A percentile compares a stretch with the other conserved stretches of the same genome.
Evolutionary conservation across 2,888 invertebrate species (phyloP).

Genomic region (Cerastis leucographa): DNA sequence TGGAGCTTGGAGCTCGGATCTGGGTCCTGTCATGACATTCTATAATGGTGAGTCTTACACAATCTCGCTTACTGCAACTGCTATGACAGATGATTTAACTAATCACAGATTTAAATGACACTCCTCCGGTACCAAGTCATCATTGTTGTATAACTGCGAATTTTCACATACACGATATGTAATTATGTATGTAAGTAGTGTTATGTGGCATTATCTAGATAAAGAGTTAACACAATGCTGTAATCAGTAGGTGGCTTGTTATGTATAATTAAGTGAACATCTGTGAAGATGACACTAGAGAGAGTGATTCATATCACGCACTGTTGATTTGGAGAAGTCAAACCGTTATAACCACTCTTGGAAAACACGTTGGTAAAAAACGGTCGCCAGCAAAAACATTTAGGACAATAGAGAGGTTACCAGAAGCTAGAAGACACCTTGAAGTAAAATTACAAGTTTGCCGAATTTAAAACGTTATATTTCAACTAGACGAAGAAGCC

Average conservation of each 20-base stretch:
- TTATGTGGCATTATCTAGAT: constrained; percentile 26
- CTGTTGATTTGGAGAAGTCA: no score
- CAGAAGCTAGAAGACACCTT: background rate
- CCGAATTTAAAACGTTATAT: background rate
- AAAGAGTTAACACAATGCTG: constrained; percentile 6
- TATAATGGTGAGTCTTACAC: background rate
- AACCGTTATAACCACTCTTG: background rate
- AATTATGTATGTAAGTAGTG: constrained; percentile 18
- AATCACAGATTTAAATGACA: background rate
- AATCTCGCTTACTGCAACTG: background rate
- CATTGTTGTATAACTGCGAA: constrained; percentile 21
- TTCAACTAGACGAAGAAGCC: background rate
- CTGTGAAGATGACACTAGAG: background rate
- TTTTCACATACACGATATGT: constrained; percentile 33
- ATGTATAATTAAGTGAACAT: background rate
- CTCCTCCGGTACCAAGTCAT: background rate
- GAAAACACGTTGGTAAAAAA: background rate
- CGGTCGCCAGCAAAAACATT: background rate
- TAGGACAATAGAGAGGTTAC: no score
- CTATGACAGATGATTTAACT: background rate
- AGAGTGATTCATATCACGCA: background rate
- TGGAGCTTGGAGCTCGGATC: background rate
- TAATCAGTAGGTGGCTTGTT: background rate
- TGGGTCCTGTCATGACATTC: background rate
- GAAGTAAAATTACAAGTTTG: background rate